Base-by-base conservation (phyloP, 37 sponge, comb jelly and placozoan species). In the Oopsacas minuta region DNA sequence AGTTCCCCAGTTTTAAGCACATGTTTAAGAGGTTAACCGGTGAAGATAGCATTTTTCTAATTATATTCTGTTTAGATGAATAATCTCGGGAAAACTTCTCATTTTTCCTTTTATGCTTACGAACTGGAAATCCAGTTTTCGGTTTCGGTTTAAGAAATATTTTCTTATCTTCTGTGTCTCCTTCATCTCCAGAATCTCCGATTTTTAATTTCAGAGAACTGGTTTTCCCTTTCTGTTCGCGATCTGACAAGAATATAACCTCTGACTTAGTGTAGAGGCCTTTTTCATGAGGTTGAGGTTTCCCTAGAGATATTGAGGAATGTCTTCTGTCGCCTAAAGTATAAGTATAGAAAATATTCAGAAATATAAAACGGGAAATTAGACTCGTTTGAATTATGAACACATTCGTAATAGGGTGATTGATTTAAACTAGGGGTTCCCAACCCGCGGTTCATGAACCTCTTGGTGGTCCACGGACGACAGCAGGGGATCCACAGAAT, bases 1-100 rank as follows among this genome's bases (percentile, higher is more conserved):
- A 93, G 86, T 92, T 96, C 52, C 86, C 52, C 32, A 89, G 90
- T 37, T 82, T 81, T 36, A 96, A 84, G 49, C 96, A 96, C 84
- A 85, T 86, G 0, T 90, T 81, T 0, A 96, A 89, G 36, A 96
- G 89, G 37, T 88, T 87, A 30, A 84, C 88, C 0, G 96, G 92
- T 28, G 96, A 90, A 23, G 96, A 90, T 0, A 96, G 90, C 94
- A 96, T 93, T 35, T 83, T 83, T 37, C 85, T 85, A 23, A 94
- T 38, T 35, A 94, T 83, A 37, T 85, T 86, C 37, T 35, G 81
- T 35, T 83, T 35, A 39, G 85, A 42, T 30, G 37, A 20, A 8
- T 30, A 38, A 28, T 81, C 35, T 12, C 82, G 83, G 0, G 82
- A 35, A 20, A 32, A 12, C 28, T 12, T 61, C 22, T 61, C 75